A percentile compares a stretch with the other conserved stretches of the same genome.
Conservation (phyloP, 2,888 invertebrate species). For the Sturmia bella region DNA sequence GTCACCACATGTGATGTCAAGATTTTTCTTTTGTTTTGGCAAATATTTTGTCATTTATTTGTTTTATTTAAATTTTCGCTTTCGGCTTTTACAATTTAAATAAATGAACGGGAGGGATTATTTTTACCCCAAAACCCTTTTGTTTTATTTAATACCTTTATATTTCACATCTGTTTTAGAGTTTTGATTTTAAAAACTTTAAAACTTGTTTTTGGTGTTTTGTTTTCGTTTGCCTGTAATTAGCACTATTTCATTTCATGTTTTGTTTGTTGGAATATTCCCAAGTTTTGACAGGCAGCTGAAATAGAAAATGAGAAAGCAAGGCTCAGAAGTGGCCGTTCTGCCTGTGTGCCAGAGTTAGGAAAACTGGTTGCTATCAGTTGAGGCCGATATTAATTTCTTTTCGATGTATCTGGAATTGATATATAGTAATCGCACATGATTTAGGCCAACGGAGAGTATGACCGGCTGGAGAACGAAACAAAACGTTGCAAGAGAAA, state of each 20-base stretch:
- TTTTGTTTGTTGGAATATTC: not conserved
- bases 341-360: too few relatives aligned
- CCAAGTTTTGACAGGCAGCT: not conserved
- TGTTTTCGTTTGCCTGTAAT: slow-evolving; percentile 41
- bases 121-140: not conserved
- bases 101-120: not conserved
- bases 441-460: too few relatives aligned
- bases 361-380: too few relatives aligned
- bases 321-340: too few relatives aligned
- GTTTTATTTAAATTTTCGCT: slow-evolving; percentile 48
- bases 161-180: not conserved
- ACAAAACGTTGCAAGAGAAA: too few relatives aligned
- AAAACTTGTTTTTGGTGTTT: not conserved
- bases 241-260: slow-evolving; percentile 49
- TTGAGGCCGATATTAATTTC: too few relatives aligned
- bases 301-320: too few relatives aligned
- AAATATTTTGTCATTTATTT: slow-evolving; percentile 69
- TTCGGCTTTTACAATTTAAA: slow-evolving; percentile 13
- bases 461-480: too few relatives aligned
- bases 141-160: slow-evolving; percentile 38
- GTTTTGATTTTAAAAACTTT: not conserved
- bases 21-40: slow-evolving; percentile 51
- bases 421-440: too few relatives aligned
- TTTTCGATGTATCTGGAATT: too few relatives aligned
- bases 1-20: slow-evolving; percentile 63